Percentiles rank a stretch among this genome's conserved stretches.
Conservation (phyloP, 2,113 vertebrate species). For the Ascaphus truei region DNA sequence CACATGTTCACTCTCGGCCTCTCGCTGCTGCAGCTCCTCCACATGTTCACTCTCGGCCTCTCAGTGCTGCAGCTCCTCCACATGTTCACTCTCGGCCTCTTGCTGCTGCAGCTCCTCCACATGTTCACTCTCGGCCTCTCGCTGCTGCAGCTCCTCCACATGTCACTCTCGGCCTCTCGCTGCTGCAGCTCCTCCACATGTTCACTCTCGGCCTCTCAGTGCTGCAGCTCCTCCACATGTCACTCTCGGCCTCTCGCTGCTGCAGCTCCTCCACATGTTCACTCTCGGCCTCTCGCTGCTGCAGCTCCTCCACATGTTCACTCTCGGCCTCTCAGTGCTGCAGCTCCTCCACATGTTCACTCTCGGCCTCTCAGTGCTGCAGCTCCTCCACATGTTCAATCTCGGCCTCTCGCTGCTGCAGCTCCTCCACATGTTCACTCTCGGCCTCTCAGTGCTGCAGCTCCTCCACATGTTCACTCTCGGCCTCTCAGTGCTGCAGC, state of each 20-base stretch:
- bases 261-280: slow-evolving; percentile 56
- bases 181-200: slow-evolving; percentile 53
- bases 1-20: slow-evolving; percentile 56
- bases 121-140: slow-evolving; percentile 59
- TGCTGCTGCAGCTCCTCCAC: slow-evolving; percentile 51
- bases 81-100: slow-evolving; percentile 55
- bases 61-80: slow-evolving; percentile 51
- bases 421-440: slow-evolving; percentile 56
- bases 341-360: slow-evolving; percentile 56
- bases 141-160: too few relatives aligned
- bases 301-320: slow-evolving; percentile 55
- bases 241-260: slow-evolving; percentile 49
- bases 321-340: slow-evolving; percentile 50
- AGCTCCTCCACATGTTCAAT: slow-evolving; percentile 56
- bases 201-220: slow-evolving; percentile 59
- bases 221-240: too few relatives aligned
- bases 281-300: slow-evolving; percentile 51
- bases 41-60: slow-evolving; percentile 56
- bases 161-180: slow-evolving; percentile 47
- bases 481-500: slow-evolving; percentile 50
- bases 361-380: slow-evolving; percentile 50
- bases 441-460: slow-evolving; percentile 50
- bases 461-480: slow-evolving; percentile 57
- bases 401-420: slow-evolving; percentile 50
- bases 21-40: slow-evolving; percentile 51